phyloP scores from a whole-genome alignment of 2,797 vertebrate genomes.

The Thamnophis elegans region DNA sequence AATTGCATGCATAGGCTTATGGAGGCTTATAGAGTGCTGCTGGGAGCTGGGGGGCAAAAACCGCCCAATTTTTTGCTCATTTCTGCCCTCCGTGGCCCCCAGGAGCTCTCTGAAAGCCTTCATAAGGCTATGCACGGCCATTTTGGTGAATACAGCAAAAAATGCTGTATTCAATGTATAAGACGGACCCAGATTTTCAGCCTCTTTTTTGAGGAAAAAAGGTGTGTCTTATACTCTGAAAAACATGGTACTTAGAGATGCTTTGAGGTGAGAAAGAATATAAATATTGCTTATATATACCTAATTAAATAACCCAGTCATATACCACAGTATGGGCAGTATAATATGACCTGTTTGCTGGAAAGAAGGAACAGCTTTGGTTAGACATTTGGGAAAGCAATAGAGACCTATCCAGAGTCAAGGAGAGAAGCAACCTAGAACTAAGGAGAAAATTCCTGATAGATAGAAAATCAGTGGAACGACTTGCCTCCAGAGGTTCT shows the following conservation, averaged over 20 bases:
- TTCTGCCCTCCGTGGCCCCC: too few species aligned
- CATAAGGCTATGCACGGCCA: too few species aligned
- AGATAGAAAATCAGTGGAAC: not conserved
- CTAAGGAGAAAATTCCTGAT: not conserved
- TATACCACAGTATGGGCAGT: not conserved
- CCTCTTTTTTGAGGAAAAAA: too few species aligned
- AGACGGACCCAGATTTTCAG: too few species aligned
- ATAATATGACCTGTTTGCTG: not conserved
- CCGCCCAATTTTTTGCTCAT: too few species aligned
- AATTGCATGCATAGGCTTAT: too few species aligned
- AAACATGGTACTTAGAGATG: not conserved
- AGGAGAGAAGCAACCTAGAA: not conserved
- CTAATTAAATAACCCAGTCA: not conserved
- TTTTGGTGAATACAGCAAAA: too few species aligned
- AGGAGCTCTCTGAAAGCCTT: too few species aligned
- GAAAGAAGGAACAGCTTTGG: not conserved
- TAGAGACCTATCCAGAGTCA: not conserved
- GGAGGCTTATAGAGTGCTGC: too few species aligned
- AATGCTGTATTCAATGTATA: too few species aligned
- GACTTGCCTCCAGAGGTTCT: not conserved
- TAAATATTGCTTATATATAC: not conserved
- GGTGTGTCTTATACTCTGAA: too few species aligned
- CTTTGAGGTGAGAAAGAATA: not conserved
- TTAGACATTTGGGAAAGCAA: not conserved
- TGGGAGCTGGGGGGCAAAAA: too few species aligned